Percentiles rank a stretch among this genome's conserved stretches.
phyloP scores from a whole-genome alignment of 2,113 vertebrate species.

The Rhegmatorhina hoffmannsi region DNA sequence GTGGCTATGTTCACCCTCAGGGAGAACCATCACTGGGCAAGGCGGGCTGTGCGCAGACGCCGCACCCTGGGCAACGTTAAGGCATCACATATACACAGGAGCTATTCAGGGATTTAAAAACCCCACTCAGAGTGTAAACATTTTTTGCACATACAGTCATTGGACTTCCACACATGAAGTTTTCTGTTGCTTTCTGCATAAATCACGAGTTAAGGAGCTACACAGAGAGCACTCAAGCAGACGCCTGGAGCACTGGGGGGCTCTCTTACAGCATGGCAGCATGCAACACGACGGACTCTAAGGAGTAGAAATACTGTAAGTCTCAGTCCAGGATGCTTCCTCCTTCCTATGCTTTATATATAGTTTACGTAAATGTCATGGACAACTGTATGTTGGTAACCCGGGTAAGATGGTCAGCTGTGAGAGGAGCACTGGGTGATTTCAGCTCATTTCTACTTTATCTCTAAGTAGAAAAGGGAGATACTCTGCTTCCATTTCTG shows the following conservation, averaged over 20 bases:
- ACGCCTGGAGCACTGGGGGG: conserved; percentile 42
- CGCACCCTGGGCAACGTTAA: background rate
- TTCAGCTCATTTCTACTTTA: conserved; percentile 44
- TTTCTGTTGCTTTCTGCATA: conserved; percentile 31
- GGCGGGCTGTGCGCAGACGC: background rate
- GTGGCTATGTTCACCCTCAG: background rate
- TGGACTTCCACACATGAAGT: background rate
- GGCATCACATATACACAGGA: conserved; percentile 31
- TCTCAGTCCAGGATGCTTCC: conserved; percentile 19
- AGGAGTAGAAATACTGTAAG: conserved; percentile 20
- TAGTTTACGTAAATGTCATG: conserved; percentile 42
- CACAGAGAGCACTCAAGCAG: conserved; percentile 43
- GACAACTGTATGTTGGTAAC: background rate
- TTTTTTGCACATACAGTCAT: background rate
- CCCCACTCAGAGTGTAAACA: background rate
- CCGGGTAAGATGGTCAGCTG: background rate
- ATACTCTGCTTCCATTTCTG: conserved; percentile 39
- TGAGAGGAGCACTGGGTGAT: conserved; percentile 42
- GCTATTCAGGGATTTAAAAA: background rate
- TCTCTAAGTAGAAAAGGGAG: conserved; percentile 56
- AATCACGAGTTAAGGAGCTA: conserved; percentile 59
- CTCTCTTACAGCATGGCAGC: conserved; percentile 57
- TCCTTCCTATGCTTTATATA: background rate
- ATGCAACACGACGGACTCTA: conserved; percentile 56
- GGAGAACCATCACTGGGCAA: background rate